A percentile compares a stretch with the other conserved stretches of the same genome.
These are phyloP conservation scores for Temnothorax nylanderi DNA, from an alignment of 1,140 invertebrate genomes.

Conservation along the genomic window DNA sequence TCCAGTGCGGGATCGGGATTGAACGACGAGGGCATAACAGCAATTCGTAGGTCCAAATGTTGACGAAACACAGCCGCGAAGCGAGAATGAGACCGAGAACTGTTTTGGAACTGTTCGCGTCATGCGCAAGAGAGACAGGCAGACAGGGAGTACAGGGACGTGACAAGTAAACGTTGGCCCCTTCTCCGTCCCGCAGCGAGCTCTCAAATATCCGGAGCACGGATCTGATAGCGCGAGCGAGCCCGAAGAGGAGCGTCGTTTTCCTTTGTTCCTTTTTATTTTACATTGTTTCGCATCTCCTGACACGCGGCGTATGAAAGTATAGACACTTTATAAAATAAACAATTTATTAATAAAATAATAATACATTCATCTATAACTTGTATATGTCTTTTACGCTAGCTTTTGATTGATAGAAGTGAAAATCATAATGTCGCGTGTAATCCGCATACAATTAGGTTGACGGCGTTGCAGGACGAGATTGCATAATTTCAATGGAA, in stretches of 20 bases:
- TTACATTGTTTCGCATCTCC: neutral
- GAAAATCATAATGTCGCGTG: constrained; percentile 58
- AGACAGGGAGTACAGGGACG: too few relatives aligned
- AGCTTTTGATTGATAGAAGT: constrained; percentile 67
- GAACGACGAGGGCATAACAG: neutral
- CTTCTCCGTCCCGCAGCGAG: neutral
- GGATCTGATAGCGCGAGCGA: neutral
- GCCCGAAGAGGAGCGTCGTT: neutral
- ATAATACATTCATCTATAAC: constrained; percentile 72
- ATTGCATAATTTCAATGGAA: constrained; percentile 27
- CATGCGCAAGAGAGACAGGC: neutral
- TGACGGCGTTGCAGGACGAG: constrained; percentile 27
- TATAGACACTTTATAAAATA: constrained; percentile 68
- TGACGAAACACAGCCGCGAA: neutral
- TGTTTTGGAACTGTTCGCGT: neutral
- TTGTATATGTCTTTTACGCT: constrained; percentile 53
- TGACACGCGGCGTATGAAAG: neutral
- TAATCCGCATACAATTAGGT: constrained; percentile 35
- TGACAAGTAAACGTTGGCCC: neutral
- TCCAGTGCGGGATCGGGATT: too few relatives aligned
- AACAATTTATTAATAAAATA: constrained; percentile 77
- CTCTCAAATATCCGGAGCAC: neutral
- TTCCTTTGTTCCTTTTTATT: neutral
- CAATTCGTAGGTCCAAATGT: neutral
- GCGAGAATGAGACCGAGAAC: neutral